Evolutionary conservation across 2,888 invertebrate genomes (phyloP).

Genomic region (Leucophenga montana): DNA sequence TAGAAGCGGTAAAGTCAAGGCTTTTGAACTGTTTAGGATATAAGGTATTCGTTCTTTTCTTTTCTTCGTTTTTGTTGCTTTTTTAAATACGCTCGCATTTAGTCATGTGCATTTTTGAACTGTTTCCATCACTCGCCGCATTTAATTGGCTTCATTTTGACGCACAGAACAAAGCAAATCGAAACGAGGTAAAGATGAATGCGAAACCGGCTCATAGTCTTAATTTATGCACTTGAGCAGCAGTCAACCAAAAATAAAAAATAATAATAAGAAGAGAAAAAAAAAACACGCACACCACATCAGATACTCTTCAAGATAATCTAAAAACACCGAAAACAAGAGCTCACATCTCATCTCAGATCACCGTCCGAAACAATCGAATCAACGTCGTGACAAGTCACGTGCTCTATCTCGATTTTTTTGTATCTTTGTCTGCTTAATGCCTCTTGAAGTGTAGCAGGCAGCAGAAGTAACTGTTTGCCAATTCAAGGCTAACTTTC

Average conservation of each 20-base stretch:
- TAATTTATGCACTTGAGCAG: neutral
- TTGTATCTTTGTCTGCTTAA: neutral
- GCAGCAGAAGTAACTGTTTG: constrained; percentile 11
- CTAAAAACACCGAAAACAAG: neutral
- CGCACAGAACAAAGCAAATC: no score
- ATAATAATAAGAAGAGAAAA: neutral
- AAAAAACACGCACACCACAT: neutral
- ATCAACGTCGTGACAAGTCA: constrained; percentile 16
- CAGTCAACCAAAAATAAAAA: neutral
- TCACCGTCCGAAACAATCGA: no score
- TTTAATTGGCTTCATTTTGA: no score
- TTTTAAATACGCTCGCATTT: no score
- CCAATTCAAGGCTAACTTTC: constrained; percentile 10
- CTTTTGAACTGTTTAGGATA: neutral
- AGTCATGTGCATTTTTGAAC: no score
- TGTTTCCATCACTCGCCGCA: no score
- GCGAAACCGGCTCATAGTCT: constrained; percentile 2
- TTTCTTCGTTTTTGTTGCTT: neutral
- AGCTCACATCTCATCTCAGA: no score
- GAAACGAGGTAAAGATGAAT: no score
- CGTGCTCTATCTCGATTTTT: neutral
- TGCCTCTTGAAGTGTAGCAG: constrained; percentile 3
- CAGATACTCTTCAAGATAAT: neutral
- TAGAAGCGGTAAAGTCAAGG: neutral
- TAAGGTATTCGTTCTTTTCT: neutral